Evolutionary conservation across 2,888 invertebrate species (phyloP).

Genomic region (Aphodius granarius): DNA sequence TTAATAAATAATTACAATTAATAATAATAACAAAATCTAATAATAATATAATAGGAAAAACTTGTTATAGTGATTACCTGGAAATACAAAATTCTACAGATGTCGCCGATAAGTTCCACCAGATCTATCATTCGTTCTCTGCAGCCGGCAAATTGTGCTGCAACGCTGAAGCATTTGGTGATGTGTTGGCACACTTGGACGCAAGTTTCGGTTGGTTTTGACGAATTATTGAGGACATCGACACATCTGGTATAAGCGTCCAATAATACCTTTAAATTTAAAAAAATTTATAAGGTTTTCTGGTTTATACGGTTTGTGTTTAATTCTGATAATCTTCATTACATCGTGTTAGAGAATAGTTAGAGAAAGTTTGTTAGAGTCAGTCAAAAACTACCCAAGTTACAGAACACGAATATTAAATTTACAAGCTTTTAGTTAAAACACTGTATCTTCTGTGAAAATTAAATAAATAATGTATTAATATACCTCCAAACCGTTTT

Average conservation of each 20-base stretch:
- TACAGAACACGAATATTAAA: too few species aligned
- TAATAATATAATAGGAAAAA: constrained; percentile 18
- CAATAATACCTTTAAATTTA: constrained; percentile 65
- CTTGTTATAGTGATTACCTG: constrained; percentile 62
- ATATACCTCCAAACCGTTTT: constrained; percentile 84
- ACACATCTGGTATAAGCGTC: constrained; percentile 95
- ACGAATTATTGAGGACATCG: constrained; percentile 80
- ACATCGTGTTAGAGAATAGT: too few species aligned
- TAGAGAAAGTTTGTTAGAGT: too few species aligned
- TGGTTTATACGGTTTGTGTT: too few species aligned
- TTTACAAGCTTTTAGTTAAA: too few species aligned
- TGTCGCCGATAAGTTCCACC: constrained; percentile 84
- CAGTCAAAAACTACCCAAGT: too few species aligned
- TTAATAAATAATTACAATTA: constrained; percentile 17
- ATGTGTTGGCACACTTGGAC: constrained; percentile 92
- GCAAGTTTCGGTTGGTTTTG: constrained; percentile 75
- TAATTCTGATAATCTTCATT: too few species aligned
- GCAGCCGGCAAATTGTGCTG: constrained; percentile 90
- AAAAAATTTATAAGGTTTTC: too few species aligned
- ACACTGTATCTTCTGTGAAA: too few species aligned
- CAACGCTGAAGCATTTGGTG: constrained; percentile 92
- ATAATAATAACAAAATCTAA: neutral
- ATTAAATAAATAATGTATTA: too few species aligned
- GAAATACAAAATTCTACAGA: constrained; percentile 83
- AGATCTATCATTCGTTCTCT: constrained; percentile 84